A percentile compares a stretch with the other conserved stretches of the same genome.
Conservation (phyloP, 2,888 invertebrate genomes). For the Heteropelma amictum region DNA sequence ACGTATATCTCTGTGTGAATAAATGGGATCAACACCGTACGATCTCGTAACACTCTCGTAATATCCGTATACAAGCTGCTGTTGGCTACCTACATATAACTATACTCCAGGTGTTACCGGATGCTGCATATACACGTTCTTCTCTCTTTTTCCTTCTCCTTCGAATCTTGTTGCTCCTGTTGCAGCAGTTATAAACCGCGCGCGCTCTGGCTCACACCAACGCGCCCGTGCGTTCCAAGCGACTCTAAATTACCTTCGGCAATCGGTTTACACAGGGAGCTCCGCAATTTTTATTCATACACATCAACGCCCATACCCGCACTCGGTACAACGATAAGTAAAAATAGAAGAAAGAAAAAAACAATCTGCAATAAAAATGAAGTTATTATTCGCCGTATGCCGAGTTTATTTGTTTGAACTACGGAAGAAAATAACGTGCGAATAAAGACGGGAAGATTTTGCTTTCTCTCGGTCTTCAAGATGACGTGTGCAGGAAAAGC, state of each 20-base stretch:
- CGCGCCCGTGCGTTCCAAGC: not conserved
- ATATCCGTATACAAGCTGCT: constrained; percentile 49
- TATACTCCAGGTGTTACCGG: constrained; percentile 54
- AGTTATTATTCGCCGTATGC: too few relatives aligned
- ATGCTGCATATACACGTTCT: constrained; percentile 19
- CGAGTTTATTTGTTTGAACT: too few relatives aligned
- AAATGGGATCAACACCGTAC: constrained; percentile 38
- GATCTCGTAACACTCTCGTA: constrained; percentile 47
- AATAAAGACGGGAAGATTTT: too few relatives aligned
- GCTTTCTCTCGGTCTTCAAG: too few relatives aligned
- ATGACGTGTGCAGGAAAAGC: too few relatives aligned
- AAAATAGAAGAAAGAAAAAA: too few relatives aligned
- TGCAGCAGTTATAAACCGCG: constrained; percentile 26
- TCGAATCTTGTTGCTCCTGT: constrained; percentile 29
- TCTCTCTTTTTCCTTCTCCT: not conserved
- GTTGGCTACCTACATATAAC: constrained; percentile 23
- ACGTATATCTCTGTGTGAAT: constrained; percentile 11
- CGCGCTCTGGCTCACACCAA: constrained; percentile 2
- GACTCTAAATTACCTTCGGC: constrained; percentile 32
- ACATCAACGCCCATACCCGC: too few relatives aligned
- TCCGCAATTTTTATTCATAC: not conserved
- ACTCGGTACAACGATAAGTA: too few relatives aligned
- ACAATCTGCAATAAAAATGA: not conserved
- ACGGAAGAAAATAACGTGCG: too few relatives aligned
- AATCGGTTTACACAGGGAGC: constrained; percentile 27